Percentiles rank a stretch among this genome's conserved stretches.
Conservation (phyloP, 2,113 vertebrate species). For the Cyrtonyx montezumae region DNA sequence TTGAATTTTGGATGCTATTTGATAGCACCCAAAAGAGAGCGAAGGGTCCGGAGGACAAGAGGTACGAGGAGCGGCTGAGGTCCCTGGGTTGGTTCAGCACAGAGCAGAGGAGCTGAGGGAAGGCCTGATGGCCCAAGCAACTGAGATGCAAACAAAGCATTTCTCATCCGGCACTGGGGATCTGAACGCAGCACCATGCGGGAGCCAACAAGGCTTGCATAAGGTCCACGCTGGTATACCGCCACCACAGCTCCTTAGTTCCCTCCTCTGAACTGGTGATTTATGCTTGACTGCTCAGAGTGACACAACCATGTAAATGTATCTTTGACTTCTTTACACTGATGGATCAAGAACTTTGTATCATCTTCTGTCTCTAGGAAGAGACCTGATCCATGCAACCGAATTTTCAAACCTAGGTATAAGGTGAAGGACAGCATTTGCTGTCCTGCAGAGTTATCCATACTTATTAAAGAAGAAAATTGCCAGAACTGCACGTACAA, state of each 20-base stretch:
- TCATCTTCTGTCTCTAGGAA: not conserved
- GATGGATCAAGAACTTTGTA: not conserved
- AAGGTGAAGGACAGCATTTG: not conserved
- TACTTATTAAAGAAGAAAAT: conserved; percentile 59
- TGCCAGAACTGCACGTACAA: conserved; percentile 4
- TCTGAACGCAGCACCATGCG: accelerated
- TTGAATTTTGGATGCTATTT: too few relatives aligned
- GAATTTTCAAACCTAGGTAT: not conserved
- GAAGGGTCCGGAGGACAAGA: too few relatives aligned
- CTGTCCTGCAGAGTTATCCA: not conserved
- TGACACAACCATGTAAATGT: not conserved
- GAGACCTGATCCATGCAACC: not conserved
- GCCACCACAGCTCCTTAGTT: accelerated
- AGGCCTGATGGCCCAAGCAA: not conserved
- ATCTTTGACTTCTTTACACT: not conserved
- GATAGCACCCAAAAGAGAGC: too few relatives aligned
- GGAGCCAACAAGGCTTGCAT: accelerated
- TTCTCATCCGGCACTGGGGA: not conserved
- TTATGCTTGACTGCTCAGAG: not conserved
- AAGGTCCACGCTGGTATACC: not conserved
- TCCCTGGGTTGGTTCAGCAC: too few relatives aligned
- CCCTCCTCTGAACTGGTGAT: not conserved
- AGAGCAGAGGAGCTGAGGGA: too few relatives aligned
- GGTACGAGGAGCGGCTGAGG: too few relatives aligned
- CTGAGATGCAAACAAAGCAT: not conserved